Base-by-base conservation (phyloP, 2,888 invertebrate species). In the Asteroscopus sphinx region DNA sequence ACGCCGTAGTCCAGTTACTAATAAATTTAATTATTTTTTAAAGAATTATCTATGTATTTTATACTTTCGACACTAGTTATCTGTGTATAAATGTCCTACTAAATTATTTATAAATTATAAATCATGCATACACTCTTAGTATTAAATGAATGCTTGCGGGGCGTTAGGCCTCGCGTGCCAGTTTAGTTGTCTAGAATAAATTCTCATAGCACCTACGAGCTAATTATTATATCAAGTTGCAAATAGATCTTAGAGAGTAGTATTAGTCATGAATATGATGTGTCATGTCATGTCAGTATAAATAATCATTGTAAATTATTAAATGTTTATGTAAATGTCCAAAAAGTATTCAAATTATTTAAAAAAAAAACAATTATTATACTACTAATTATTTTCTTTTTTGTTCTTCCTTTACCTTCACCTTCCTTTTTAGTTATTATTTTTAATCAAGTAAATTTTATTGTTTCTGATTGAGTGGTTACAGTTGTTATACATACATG, bases 261-360 rank as follows among this genome's bases (percentile, higher is more conserved):
- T 75, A 76, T 90, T 93, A 93, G 92, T 88, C 91, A 91, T 88
- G 86, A 89, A 89, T 90, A 93, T 91, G 92, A 93, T 89, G 89
- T 91, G 88, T 92, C 92, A 91, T 90, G 90, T 93, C 93, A 93
- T 93, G 92, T 93, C 92, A 91, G 86, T 93, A 93, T 93, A 93
- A 93, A 93, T 93, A 92, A 91, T 93, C 94, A 92, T 89, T 94
- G 94, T 94, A 94, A 93, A 94, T 94, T 94, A 94, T 93, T 94
- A 94, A 94, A 94, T 94, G 94, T 94, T 94, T 93, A 94, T 94
- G 94, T 94, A 94, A 93, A 94, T 93, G 93, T 93, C 93, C 94
- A 93, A 93, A 93, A 93, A 94, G 94, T 94, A 94, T 94, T 94
- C 92, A 94, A 93, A 93, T 93, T 94, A 93, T 93, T 94, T 94